These are phyloP conservation scores for Aspiorhynchus laticeps DNA, from an alignment of 2,113 vertebrate species.

Conservation along the genomic window DNA sequence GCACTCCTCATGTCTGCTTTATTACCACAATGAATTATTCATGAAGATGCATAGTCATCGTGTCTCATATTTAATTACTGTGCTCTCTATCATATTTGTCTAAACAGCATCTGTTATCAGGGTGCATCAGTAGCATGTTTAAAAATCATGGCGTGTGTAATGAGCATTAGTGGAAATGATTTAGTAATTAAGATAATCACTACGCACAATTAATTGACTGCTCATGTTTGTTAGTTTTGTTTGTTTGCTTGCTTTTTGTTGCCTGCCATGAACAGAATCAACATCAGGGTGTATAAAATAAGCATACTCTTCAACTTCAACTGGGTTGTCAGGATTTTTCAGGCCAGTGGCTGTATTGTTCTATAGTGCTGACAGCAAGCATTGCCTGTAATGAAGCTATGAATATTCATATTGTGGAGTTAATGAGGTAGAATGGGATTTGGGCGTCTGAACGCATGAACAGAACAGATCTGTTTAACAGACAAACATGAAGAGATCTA, in stretches of 20 bases:
- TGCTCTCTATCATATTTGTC: slow-evolving; percentile 13
- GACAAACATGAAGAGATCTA: slow-evolving; percentile 3
- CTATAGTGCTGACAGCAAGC: neutral
- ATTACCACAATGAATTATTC: slow-evolving; percentile 25
- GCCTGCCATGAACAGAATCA: neutral
- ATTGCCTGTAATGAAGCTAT: neutral
- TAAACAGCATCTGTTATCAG: slow-evolving; percentile 19
- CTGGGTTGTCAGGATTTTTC: slow-evolving; percentile 1
- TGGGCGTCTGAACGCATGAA: neutral
- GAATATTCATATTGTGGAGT: slow-evolving; percentile 25
- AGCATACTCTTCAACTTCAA: neutral
- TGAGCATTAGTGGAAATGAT: neutral
- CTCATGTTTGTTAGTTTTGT: slow-evolving; percentile 16
- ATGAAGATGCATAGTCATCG: slow-evolving; percentile 19
- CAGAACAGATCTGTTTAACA: slow-evolving; percentile 3
- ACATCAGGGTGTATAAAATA: slow-evolving; percentile 3
- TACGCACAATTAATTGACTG: neutral
- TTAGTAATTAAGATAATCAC: slow-evolving; percentile 17
- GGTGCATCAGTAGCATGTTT: slow-evolving; percentile 18
- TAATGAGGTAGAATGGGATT: slow-evolving; percentile 23
- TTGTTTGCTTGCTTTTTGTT: slow-evolving; percentile 20
- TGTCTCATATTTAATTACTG: slow-evolving; percentile 29
- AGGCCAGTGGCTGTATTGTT: neutral
- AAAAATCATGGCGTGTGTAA: slow-evolving; percentile 19
- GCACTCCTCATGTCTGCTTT: neutral